phyloP scores from a whole-genome alignment of 2,113 vertebrate species.

The Ahaetulla prasina region DNA sequence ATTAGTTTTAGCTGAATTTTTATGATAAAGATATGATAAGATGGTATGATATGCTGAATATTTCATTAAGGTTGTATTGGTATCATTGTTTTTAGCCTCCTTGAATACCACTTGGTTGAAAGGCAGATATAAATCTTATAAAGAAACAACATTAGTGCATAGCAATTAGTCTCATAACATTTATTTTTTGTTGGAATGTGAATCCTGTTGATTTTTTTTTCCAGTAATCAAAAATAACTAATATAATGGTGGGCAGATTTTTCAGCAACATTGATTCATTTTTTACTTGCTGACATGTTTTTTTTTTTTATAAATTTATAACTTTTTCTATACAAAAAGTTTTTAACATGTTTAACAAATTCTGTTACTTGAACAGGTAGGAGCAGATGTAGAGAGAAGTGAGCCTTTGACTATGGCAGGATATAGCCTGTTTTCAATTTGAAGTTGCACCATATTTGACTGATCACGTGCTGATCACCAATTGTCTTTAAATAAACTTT shows the following conservation, averaged over 20 bases:
- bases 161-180: neutral
- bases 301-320: neutral
- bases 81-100: neutral
- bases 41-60: neutral
- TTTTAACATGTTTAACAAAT: neutral
- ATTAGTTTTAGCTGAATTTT: neutral
- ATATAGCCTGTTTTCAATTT: neutral
- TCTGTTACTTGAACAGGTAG: neutral
- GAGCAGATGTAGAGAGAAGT: neutral
- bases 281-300: neutral
- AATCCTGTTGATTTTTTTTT: neutral
- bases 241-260: neutral
- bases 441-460: neutral
- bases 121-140: neutral
- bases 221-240: neutral
- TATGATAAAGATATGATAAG: neutral
- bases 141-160: neutral
- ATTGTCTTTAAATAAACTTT: neutral
- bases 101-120: neutral
- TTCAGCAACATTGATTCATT: neutral
- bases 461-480: neutral
- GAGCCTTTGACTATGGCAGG: neutral
- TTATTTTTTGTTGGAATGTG: neutral
- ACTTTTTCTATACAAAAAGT: neutral
- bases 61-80: neutral